phyloP scores from a whole-genome alignment of 2,113 vertebrate genomes.

The Myodes glareolus region DNA sequence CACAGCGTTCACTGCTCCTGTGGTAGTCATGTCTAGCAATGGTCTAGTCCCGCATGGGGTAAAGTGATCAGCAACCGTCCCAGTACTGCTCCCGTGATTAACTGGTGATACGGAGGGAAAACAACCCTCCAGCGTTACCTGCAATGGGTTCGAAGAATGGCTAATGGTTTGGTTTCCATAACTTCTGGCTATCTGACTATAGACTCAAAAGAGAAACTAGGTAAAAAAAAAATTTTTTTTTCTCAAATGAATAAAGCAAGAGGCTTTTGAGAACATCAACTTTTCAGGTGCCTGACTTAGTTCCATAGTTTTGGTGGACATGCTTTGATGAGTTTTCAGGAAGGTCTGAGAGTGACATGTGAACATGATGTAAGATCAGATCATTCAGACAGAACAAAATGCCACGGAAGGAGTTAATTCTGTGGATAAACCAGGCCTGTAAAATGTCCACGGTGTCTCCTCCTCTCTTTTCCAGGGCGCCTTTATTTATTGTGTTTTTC shows the following conservation, averaged over 20 bases:
- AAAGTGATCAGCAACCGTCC: neutral
- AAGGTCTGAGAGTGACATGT: neutral
- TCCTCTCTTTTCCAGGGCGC: neutral
- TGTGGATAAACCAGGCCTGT: neutral
- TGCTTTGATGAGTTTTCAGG: constrained; percentile 4
- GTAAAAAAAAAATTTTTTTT: constrained; percentile 25
- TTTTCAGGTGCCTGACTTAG: constrained; percentile 43
- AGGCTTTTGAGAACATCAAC: neutral
- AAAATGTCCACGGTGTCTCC: neutral
- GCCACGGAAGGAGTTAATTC: neutral
- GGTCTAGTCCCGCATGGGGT: neutral
- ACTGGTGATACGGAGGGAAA: neutral
- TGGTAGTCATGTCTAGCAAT: neutral
- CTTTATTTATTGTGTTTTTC: constrained; percentile 5
- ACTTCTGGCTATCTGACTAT: constrained; percentile 22
- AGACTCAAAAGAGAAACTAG: constrained; percentile 16
- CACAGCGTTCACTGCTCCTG: neutral
- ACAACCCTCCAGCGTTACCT: neutral
- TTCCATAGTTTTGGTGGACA: neutral
- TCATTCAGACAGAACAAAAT: neutral
- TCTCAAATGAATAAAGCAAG: constrained; percentile 39
- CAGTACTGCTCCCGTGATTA: neutral
- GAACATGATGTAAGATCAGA: neutral
- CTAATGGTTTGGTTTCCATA: neutral
- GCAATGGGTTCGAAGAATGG: neutral